Percentiles rank a stretch among this genome's conserved stretches.
Evolutionary conservation across 1,140 invertebrate genomes (phyloP).

Genomic region (Brachionus asplanchnoidis): DNA sequence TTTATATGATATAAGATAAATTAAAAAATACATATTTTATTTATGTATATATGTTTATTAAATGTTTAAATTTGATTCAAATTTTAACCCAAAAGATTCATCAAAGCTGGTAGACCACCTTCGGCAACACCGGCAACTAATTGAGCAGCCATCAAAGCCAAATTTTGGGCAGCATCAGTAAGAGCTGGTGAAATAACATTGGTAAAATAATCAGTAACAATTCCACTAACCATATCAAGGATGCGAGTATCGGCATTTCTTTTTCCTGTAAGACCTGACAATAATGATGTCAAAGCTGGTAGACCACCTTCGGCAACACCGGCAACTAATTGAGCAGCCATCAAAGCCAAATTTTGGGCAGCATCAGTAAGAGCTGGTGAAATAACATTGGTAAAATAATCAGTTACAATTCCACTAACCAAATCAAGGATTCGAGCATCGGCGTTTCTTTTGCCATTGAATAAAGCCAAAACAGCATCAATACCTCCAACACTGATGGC

Average conservation of each 20-base stretch:
- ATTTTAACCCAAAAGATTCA: not conserved
- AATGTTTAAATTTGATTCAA: not conserved
- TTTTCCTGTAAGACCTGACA: not conserved
- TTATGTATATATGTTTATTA: not conserved
- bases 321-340: conserved; percentile 5
- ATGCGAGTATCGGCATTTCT: not conserved
- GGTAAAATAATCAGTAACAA: not conserved
- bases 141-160: conserved; percentile 11
- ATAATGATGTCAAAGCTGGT: not conserved
- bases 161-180: not conserved
- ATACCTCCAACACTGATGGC: not conserved
- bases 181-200: not conserved
- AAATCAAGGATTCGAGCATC: not conserved
- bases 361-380: not conserved
- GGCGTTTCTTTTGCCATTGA: conserved; percentile 15
- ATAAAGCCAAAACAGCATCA: not conserved
- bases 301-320: conserved; percentile 23
- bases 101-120: conserved; percentile 21
- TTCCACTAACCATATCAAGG: not conserved
- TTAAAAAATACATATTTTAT: not conserved
- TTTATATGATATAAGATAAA: too few relatives aligned
- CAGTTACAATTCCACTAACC: not conserved
- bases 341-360: not conserved
- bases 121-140: conserved; percentile 25
- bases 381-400: not conserved